Conservation (phyloP, 64 coral and sea anemone genomes). For the Anthopleura sola region DNA sequence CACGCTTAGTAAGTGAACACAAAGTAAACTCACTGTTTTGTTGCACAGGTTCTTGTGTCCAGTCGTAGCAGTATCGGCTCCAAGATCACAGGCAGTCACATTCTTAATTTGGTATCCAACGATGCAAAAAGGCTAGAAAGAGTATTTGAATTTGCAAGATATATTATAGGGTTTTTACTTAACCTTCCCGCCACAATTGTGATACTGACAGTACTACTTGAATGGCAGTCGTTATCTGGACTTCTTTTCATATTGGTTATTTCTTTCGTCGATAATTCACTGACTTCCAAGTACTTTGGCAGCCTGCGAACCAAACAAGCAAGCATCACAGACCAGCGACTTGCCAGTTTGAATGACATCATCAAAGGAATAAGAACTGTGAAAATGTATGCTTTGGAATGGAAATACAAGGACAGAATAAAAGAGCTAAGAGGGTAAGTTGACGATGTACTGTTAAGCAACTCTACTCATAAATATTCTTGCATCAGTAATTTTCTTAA, state of each 20-base stretch:
- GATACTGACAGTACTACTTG: background rate
- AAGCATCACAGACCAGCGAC: background rate
- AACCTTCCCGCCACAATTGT: background rate
- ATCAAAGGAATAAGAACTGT: conserved; percentile 31
- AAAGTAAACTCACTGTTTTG: background rate
- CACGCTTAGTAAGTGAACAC: too few species aligned
- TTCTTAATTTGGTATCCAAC: conserved; percentile 7
- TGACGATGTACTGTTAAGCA: background rate
- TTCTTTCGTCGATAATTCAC: background rate
- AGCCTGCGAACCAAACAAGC: background rate
- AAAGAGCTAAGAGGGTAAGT: background rate
- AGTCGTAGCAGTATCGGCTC: background rate
- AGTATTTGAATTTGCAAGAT: background rate
- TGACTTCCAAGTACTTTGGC: background rate
- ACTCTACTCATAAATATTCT: background rate
- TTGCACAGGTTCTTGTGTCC: background rate
- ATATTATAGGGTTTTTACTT: background rate
- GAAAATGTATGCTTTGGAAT: conserved; percentile 27
- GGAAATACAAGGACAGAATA: conserved; percentile 2
- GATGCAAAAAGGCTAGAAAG: background rate
- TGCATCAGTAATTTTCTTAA: background rate
- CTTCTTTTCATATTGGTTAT: background rate
- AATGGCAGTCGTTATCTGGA: conserved; percentile 13
- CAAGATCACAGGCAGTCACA: background rate
- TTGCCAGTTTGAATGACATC: background rate